A percentile compares a stretch with the other conserved stretches of the same genome.
Evolutionary conservation across 2,888 invertebrate genomes (phyloP).

Genomic region (Odontocerum albicorne): DNA sequence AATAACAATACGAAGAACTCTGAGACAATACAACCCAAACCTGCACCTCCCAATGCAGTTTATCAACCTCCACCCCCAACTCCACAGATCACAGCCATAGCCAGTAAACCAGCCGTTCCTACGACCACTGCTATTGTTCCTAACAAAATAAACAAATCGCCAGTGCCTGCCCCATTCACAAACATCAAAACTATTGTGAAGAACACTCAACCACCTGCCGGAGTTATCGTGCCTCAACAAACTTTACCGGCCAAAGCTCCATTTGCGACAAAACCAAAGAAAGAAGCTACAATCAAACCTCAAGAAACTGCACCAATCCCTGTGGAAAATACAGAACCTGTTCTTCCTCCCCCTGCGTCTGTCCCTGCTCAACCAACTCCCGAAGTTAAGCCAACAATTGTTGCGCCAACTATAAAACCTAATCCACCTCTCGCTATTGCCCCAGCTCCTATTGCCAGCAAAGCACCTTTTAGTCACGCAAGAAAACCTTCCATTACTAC

Average conservation of each 20-base stretch:
- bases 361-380: constrained; percentile 52
- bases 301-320: constrained; percentile 47
- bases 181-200: constrained; percentile 48
- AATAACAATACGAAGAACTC: constrained; percentile 37
- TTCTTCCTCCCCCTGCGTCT: constrained; percentile 42
- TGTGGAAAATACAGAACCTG: constrained; percentile 48
- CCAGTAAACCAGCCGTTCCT: constrained; percentile 40
- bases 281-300: constrained; percentile 39
- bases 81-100: neutral
- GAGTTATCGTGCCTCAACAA: constrained; percentile 52
- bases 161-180: constrained; percentile 49
- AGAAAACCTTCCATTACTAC: constrained; percentile 47
- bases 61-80: constrained; percentile 1
- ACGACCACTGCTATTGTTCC: constrained; percentile 30
- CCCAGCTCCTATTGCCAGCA: constrained; percentile 54
- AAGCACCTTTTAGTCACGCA: constrained; percentile 53
- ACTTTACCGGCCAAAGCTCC: constrained; percentile 52
- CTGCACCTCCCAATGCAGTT: neutral
- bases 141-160: constrained; percentile 47
- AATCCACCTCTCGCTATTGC: constrained; percentile 50
- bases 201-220: constrained; percentile 53
- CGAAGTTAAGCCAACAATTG: constrained; percentile 43
- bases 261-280: constrained; percentile 53
- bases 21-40: neutral
- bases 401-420: constrained; percentile 45